phyloP scores from a whole-genome alignment of 2,888 invertebrate genomes.

The Ormyrus thymus region DNA sequence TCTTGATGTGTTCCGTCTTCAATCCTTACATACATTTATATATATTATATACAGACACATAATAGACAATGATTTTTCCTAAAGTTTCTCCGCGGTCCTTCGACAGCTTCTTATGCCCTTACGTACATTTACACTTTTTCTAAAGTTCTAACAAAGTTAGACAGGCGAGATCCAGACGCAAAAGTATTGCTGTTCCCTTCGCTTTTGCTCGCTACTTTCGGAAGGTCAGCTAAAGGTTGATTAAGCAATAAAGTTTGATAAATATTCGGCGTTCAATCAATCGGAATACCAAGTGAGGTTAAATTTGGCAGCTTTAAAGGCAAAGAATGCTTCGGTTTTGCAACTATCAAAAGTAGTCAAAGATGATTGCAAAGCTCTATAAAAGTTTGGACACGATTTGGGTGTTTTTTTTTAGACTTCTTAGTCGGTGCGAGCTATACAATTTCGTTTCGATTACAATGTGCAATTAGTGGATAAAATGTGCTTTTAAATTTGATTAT shows the following conservation, averaged over 20 bases:
- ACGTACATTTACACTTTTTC: slow-evolving; percentile 20
- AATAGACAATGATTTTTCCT: slow-evolving; percentile 41
- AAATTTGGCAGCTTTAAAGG: slow-evolving; percentile 19
- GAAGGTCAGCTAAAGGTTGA: no score
- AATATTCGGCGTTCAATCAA: no score
- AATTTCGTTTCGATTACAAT: no score
- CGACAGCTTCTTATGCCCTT: neutral
- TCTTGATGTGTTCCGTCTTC: neutral
- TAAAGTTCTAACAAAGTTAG: slow-evolving; percentile 35
- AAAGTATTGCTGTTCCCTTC: neutral
- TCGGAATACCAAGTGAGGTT: no score
- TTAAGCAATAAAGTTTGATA: no score
- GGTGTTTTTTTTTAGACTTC: no score
- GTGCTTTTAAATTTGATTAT: no score
- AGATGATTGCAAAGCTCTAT: no score
- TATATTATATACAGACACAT: slow-evolving; percentile 49
- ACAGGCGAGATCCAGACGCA: slow-evolving; percentile 50
- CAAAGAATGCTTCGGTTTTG: neutral
- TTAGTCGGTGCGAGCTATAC: neutral
- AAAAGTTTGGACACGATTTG: no score
- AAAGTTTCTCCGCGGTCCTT: neutral
- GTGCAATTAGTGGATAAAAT: no score
- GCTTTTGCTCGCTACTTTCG: neutral
- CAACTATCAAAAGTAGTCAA: no score
- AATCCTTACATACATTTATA: slow-evolving; percentile 35